A percentile compares a stretch with the other conserved stretches of the same genome.
phyloP scores from a whole-genome alignment of 2,113 vertebrate genomes.

The Aptenodytes forsteri region DNA sequence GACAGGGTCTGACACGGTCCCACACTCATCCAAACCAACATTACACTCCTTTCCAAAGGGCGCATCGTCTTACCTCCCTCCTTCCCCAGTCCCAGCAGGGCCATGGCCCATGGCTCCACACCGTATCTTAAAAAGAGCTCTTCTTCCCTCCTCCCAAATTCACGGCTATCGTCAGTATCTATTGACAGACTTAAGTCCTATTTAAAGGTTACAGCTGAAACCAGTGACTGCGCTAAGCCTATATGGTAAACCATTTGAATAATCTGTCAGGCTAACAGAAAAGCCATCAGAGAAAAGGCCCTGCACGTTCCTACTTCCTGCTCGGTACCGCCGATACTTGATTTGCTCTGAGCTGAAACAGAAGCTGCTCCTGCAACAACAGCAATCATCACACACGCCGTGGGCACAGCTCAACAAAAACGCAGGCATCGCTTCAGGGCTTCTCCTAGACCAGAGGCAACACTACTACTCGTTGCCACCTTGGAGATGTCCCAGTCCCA shows the following conservation, averaged over 20 bases:
- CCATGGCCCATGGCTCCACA: not conserved
- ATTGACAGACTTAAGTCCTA: not conserved
- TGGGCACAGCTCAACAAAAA: not conserved
- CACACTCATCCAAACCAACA: not conserved
- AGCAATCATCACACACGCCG: rapidly evolving
- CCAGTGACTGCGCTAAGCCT: not conserved
- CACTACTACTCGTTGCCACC: not conserved
- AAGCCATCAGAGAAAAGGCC: not conserved
- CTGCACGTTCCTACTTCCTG: not conserved
- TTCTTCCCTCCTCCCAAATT: not conserved
- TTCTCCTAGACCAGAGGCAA: not conserved
- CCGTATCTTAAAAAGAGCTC: not conserved
- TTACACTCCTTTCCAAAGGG: not conserved
- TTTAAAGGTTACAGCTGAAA: not conserved
- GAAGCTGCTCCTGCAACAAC: not conserved
- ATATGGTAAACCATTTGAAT: not conserved
- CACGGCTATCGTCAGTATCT: not conserved
- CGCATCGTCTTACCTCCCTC: rapidly evolving
- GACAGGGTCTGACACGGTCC: not conserved
- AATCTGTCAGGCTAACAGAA: not conserved
- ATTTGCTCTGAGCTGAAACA: not conserved
- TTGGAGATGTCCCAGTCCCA: not conserved
- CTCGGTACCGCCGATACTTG: not conserved
- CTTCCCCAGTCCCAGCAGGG: not conserved
- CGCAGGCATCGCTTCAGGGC: not conserved